Evolutionary conservation across 2,797 vertebrate species (phyloP).

Genomic region (Chiloscyllium punctatum): DNA sequence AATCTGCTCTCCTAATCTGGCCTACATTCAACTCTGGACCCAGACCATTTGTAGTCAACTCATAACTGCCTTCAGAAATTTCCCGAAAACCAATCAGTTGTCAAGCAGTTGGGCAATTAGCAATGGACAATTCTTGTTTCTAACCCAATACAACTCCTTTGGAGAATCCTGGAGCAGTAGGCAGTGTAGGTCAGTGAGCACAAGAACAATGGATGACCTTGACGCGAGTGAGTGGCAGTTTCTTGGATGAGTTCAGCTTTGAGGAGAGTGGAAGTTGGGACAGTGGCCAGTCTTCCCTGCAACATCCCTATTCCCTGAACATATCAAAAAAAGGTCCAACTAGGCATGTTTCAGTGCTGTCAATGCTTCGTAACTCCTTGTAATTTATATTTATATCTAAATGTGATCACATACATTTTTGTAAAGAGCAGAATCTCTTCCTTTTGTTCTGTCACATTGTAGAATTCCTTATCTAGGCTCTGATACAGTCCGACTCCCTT

Average conservation of each 20-base stretch:
- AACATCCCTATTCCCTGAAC: neutral
- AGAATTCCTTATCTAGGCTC: neutral
- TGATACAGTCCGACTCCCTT: neutral
- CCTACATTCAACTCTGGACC: neutral
- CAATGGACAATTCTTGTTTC: neutral
- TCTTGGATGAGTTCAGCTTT: no score
- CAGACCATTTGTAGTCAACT: neutral
- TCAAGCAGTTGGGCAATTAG: no score
- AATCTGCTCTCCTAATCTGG: neutral
- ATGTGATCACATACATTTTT: neutral
- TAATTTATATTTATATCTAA: neutral
- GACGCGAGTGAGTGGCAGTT: no score
- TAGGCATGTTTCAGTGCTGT: neutral
- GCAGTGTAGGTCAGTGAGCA: no score
- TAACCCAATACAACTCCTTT: no score
- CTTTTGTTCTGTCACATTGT: neutral
- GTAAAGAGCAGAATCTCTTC: neutral
- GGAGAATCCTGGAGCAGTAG: no score
- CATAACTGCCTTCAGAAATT: neutral
- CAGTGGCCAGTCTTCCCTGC: no score
- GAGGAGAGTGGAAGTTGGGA: no score
- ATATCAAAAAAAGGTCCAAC: neutral
- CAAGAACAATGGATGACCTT: no score
- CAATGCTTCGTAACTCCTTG: no score
- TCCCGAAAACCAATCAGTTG: neutral